Percentiles rank a stretch among this genome's conserved stretches.
Conservation (phyloP, 2,113 vertebrate genomes). For the Eleginops maclovinus region DNA sequence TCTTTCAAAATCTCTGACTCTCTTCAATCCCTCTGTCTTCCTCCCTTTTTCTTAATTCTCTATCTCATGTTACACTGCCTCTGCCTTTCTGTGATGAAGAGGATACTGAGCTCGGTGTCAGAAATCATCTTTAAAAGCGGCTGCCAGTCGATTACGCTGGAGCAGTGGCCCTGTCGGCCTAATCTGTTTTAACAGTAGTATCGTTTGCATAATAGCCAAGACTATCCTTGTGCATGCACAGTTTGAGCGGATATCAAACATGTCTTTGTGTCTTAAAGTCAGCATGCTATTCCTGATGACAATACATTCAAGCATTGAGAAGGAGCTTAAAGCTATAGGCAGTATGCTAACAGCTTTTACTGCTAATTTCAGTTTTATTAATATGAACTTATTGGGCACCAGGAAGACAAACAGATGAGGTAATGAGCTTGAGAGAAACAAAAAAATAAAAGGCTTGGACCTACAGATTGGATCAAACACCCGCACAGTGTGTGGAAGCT, state of each 20-base stretch:
- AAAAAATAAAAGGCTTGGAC: constrained; percentile 6
- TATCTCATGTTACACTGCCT: constrained; percentile 9
- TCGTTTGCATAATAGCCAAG: constrained; percentile 36
- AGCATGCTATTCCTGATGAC: constrained; percentile 23
- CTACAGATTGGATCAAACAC: constrained; percentile 24
- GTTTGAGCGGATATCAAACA: constrained; percentile 30
- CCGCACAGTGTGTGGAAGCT: neutral
- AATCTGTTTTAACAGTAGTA: constrained; percentile 70
- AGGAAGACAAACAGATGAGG: constrained; percentile 24
- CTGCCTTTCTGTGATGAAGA: constrained; percentile 33
- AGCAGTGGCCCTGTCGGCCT: constrained; percentile 57
- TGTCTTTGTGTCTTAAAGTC: constrained; percentile 47
- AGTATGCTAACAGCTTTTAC: constrained; percentile 36
- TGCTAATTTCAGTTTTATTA: constrained; percentile 45
- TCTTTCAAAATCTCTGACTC: neutral
- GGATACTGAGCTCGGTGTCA: constrained; percentile 53
- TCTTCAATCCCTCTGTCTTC: neutral
- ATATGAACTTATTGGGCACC: constrained; percentile 15
- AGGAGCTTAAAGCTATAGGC: constrained; percentile 18
- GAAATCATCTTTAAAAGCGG: constrained; percentile 58
- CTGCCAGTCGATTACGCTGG: constrained; percentile 64
- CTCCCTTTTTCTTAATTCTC: neutral
- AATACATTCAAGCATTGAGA: constrained; percentile 2
- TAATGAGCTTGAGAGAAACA: constrained; percentile 41
- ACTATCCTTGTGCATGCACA: neutral